These are phyloP conservation scores for Centruroides sculpturatus DNA, from an alignment of 1,140 invertebrate genomes.

Conservation along the genomic window DNA sequence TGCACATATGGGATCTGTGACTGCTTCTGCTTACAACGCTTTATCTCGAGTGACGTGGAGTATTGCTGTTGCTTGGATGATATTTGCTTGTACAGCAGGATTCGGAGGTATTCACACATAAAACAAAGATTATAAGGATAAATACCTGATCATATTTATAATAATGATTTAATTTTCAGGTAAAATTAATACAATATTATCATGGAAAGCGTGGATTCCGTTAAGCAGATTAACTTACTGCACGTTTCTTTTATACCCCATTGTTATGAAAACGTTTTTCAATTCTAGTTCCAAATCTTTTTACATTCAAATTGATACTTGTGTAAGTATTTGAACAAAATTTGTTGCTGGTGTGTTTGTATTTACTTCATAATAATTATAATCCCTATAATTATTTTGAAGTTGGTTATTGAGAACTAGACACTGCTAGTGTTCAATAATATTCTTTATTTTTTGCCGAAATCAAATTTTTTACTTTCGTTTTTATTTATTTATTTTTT, in stretches of 20 bases:
- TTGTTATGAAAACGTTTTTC: conserved; percentile 6
- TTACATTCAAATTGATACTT: too few species aligned
- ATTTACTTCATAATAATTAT: too few species aligned
- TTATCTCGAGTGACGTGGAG: conserved; percentile 28
- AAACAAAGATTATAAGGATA: too few species aligned
- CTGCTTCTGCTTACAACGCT: conserved; percentile 36
- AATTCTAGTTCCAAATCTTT: conserved; percentile 1
- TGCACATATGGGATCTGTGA: neutral
- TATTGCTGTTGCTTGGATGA: conserved; percentile 32
- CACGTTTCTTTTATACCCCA: conserved; percentile 32
- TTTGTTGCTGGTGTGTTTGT: too few species aligned
- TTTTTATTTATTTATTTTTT: too few species aligned
- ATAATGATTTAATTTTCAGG: neutral
- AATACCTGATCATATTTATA: neutral
- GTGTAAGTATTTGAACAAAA: too few species aligned
- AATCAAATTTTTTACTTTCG: too few species aligned
- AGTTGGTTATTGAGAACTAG: too few species aligned
- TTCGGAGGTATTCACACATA: conserved; percentile 10
- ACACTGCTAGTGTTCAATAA: too few species aligned
- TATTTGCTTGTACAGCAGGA: conserved; percentile 31
- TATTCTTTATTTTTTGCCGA: too few species aligned
- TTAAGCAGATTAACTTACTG: conserved; percentile 30
- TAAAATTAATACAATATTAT: conserved; percentile 28
- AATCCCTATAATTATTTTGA: too few species aligned
- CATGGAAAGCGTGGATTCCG: conserved; percentile 27